Base-by-base conservation (phyloP, 2,797 vertebrate species). In the Simalia tracyae region DNA sequence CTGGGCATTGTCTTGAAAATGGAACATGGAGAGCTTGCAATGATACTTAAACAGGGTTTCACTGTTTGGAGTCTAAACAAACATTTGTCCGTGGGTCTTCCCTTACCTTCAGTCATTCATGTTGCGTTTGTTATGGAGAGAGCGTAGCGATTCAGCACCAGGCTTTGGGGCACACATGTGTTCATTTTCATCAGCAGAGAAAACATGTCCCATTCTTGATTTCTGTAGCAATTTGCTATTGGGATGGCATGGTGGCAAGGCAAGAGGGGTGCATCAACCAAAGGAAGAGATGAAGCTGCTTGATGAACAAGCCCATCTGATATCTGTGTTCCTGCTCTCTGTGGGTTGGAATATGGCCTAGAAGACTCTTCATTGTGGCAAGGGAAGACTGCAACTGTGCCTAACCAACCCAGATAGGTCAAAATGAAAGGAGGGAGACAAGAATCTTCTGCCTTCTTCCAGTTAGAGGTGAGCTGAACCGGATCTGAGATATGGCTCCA, bases 1-100 rank as follows among this genome's bases (percentile, higher is more conserved):
- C 54, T 68, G 60, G 60, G 9, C 36, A 68, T 89, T 88, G 88
- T 88, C 81, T 64, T 61, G 4, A 4, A 81, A 90, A 93, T 76
- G 17, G 56, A 88, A 88, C 76, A 60, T 31, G 89, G 90, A 94
- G 87, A 24, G 54, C 17, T 28, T 92, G 63, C n/a, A 93, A 86
- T 89, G 90, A 87, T 54, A 59, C 61, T 91, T 93, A 93, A 91
- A 84, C 85, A 64, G 86, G 85, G 84, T 88, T 93, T 68, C 85
- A 76, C 89, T n/a, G 91, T 61, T 95, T 90, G 89, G 50, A 93
- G 10, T 93, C 90, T 63, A 95, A 93, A 95, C 64, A 95, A 93
- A 90, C 60, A 0, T 56, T 61, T 93, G 92, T 4, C 90, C 61
- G 24, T 64, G 15, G 22, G n/a, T 4, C 15, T 89, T 56, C 72